Evolutionary conservation across 1,140 invertebrate genomes (phyloP).

Genomic region (Himalopsyche phryganea): DNA sequence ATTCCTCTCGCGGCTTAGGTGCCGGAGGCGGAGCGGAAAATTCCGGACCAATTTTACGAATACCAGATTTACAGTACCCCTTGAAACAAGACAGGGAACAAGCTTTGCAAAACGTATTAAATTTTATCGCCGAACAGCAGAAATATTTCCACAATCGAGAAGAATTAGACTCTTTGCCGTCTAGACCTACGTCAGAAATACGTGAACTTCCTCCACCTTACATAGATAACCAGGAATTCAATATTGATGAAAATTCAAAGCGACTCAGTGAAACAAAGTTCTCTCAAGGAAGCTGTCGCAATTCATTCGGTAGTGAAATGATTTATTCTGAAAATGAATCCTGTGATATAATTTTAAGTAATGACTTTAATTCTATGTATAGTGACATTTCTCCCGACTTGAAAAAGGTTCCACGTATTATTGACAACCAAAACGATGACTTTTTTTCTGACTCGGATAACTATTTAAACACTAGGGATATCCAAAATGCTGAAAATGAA

Average conservation of each 20-base stretch:
- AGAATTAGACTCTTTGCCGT: constrained; percentile 53
- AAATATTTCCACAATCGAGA: constrained; percentile 62
- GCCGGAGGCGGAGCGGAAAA: constrained; percentile 48
- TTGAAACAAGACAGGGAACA: constrained; percentile 60
- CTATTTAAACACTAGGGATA: constrained; percentile 26
- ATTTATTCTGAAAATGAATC: constrained; percentile 32
- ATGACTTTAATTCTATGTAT: constrained; percentile 27
- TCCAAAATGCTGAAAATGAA: constrained; percentile 47
- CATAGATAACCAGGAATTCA: constrained; percentile 34
- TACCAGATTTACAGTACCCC: constrained; percentile 47
- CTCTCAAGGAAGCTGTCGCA: constrained; percentile 14
- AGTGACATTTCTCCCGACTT: constrained; percentile 27
- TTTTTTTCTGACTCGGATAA: constrained; percentile 46
- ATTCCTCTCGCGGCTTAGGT: constrained; percentile 60
- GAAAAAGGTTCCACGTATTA: constrained; percentile 24
- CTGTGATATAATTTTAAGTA: constrained; percentile 34
- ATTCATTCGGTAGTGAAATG: constrained; percentile 24
- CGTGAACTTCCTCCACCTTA: constrained; percentile 50
- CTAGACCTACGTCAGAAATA: constrained; percentile 52
- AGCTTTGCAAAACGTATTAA: constrained; percentile 67
- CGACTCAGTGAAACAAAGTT: constrained; percentile 10
- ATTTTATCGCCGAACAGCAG: constrained; percentile 73
- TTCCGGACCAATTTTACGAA: constrained; percentile 40
- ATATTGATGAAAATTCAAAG: constrained; percentile 38
- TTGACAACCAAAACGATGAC: constrained; percentile 36